Evolutionary conservation across 2,797 vertebrate genomes (phyloP), one percentile per base, ranked within the genome.

Genomic region (Girardinus metallicus): DNA sequence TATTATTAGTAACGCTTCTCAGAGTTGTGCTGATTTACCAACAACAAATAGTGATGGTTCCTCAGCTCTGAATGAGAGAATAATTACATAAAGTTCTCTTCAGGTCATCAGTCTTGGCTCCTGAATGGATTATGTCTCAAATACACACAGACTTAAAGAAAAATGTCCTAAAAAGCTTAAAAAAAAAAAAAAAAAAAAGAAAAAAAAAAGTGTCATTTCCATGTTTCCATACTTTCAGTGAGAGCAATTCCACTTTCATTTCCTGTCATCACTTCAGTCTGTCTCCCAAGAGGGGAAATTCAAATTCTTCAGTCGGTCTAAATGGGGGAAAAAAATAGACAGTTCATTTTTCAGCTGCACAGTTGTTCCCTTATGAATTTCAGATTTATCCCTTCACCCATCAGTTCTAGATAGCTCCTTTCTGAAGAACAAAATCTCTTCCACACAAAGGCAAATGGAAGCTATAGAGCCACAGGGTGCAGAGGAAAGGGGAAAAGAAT

Each of bases 221-320:
- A 12, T 43, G 39, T 41, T n/a, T 43, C 39, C 34, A 26, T 26
- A 23, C 64, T 41, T 36, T 68, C 15, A 16, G 13, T 39, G 64
- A 68, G 21, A 41, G 36, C 64, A 68, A 41, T 68, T 68, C 64
- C 36, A 68, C 64, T 68, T 68, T 68, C 36, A 68, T 26, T 41
- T 68, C 64, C 36, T 68, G 21, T 68, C 36, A 41, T 26, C 36
- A 68, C 62, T 66, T 66, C 18, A 23, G 62, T 39, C 34, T 39
- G 18, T 66, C 34, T 39, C 7, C 34, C 9, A 39, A 39, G 34
- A 36, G 15, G 60, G 15, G 36, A 66, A 39, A 39, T 39, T 39
- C 9, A 21, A 36, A 23, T 66, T 66, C 34, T 66, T 23, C 62
- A 66, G 18, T 39, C 36, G 1, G 34, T 12, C 34, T 66, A 18